Evolutionary conservation across 2,888 invertebrate genomes (phyloP).

Genomic region (Melieria crassipennis): DNA sequence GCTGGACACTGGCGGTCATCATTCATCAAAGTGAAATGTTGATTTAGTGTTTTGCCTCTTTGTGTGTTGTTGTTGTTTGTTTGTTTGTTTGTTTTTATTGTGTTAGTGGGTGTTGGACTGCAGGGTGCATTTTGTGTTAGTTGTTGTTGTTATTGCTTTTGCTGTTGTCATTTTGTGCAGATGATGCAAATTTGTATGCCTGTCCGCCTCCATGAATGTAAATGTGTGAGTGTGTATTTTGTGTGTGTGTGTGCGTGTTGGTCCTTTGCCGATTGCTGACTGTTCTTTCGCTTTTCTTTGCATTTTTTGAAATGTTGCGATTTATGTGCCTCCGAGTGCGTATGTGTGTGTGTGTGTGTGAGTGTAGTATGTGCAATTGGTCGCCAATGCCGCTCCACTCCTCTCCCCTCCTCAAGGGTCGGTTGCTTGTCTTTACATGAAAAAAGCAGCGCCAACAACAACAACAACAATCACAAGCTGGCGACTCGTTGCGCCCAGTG

Average conservation of each 20-base stretch:
- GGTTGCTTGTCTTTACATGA: not conserved
- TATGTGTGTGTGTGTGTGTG: not conserved
- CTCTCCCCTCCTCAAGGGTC: not conserved
- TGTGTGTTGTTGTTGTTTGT: slow-evolving; percentile 31
- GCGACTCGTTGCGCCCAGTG: not conserved
- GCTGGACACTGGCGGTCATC: slow-evolving; percentile 51
- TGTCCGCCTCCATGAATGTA: not conserved
- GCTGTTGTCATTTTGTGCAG: slow-evolving; percentile 18
- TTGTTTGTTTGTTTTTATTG: slow-evolving; percentile 4
- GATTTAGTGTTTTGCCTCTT: slow-evolving; percentile 54
- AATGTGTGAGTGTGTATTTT: slow-evolving; percentile 5
- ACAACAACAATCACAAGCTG: slow-evolving; percentile 9
- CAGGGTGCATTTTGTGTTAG: not conserved
- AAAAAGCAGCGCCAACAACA: not conserved
- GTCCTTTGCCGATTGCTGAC: slow-evolving; percentile 3
- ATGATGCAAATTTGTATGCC: slow-evolving; percentile 34
- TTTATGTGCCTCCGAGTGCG: slow-evolving; percentile 32
- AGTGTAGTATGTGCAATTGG: not conserved
- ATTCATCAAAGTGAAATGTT: slow-evolving; percentile 63
- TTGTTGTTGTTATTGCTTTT: slow-evolving; percentile 6
- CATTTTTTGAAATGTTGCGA: slow-evolving; percentile 25
- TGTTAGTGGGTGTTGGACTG: no score
- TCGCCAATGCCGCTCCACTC: not conserved
- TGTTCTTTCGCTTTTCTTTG: slow-evolving; percentile 1
- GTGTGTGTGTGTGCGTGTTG: slow-evolving; percentile 7